Evolutionary conservation across 1,140 invertebrate species (phyloP).

Genomic region (Plodia interpunctella): DNA sequence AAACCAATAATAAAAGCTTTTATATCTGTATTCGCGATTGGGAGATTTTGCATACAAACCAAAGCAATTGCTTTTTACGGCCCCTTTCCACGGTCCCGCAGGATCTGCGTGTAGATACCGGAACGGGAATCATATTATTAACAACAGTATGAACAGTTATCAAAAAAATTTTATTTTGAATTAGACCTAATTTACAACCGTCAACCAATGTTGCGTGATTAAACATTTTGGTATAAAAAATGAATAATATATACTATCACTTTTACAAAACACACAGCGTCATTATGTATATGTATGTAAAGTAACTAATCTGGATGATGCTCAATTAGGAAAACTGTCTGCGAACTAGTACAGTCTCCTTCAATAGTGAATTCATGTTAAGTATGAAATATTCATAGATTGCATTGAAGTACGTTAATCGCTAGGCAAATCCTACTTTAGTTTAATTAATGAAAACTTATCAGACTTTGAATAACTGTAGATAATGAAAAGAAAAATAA

Average conservation of each 20-base stretch:
- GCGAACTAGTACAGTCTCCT: neutral
- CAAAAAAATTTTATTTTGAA: neutral
- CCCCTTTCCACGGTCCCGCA: neutral
- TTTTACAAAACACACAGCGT: too few species aligned
- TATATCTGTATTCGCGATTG: neutral
- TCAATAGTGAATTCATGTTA: too few species aligned
- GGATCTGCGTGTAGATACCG: neutral
- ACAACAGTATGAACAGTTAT: too few species aligned
- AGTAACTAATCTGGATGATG: slow-evolving; percentile 14
- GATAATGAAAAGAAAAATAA: too few species aligned
- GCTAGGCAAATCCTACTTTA: too few species aligned
- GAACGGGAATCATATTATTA: neutral
- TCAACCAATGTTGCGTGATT: too few species aligned
- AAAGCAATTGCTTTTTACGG: neutral
- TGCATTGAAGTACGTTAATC: too few species aligned
- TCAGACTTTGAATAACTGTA: too few species aligned
- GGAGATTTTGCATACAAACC: neutral
- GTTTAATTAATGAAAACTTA: too few species aligned
- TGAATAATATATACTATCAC: too few species aligned
- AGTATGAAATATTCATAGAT: too few species aligned
- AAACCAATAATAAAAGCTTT: neutral
- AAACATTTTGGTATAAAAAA: neutral
- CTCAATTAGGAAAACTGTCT: slow-evolving; percentile 17
- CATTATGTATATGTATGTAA: slow-evolving; percentile 5
- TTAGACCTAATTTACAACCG: too few species aligned